A percentile compares a stretch with the other conserved stretches of the same genome.
Evolutionary conservation across 2,888 invertebrate species (phyloP).

Genomic region (Congeria kusceri): DNA sequence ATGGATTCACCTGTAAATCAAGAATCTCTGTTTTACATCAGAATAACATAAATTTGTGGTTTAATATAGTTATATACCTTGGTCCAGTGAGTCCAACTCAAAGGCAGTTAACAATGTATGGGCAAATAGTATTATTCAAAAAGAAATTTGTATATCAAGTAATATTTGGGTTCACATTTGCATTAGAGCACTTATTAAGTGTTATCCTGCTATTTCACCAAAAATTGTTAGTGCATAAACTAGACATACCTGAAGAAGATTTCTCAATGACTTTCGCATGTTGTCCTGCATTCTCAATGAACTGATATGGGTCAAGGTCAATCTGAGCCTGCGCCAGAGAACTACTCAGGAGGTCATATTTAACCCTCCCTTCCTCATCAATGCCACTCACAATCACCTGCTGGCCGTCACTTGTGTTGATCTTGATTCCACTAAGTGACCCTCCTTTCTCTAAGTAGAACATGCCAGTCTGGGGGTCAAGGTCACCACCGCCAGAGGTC

Average conservation of each 20-base stretch:
- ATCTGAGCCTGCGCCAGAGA: constrained; percentile 83
- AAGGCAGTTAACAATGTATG: no score
- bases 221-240: no score
- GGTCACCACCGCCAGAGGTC: constrained; percentile 19
- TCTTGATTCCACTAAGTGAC: constrained; percentile 31
- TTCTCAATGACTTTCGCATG: constrained; percentile 4
- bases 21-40: no score
- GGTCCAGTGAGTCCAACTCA: no score
- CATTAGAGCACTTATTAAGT: no score
- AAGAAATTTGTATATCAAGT: no score
- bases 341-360: constrained; percentile 78
- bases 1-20: constrained; percentile 6
- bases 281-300: constrained; percentile 70
- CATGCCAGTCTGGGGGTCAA: constrained; percentile 82
- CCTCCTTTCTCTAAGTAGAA: constrained; percentile 69
- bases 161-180: no score
- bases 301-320: constrained; percentile 82
- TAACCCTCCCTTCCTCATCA: constrained; percentile 20
- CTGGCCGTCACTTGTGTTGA: constrained; percentile 34
- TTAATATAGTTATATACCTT: no score
- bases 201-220: no score
- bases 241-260: constrained; percentile 18
- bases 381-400: constrained; percentile 41
- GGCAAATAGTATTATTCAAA: no score
- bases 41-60: no score